Evolutionary conservation across 2,888 invertebrate genomes (phyloP).

Genomic region (Embidobia sp.): DNA sequence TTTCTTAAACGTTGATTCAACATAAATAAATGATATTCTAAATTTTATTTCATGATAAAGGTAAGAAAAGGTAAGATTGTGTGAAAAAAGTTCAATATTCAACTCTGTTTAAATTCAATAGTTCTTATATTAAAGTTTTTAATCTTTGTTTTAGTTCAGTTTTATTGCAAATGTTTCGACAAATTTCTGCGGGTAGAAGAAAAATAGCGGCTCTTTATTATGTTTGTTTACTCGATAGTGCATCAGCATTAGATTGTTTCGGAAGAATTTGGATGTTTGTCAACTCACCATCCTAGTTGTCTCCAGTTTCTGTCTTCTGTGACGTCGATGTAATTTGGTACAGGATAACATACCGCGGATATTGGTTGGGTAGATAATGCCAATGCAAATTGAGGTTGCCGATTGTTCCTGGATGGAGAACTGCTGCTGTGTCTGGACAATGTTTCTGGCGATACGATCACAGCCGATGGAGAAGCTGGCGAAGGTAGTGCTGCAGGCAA

Average conservation of each 20-base stretch:
- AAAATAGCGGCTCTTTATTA: not conserved
- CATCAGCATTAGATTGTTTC: no score
- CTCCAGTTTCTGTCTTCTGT: slow-evolving; percentile 83
- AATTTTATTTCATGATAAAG: no score
- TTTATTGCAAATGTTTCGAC: no score
- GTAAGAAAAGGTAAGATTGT: no score
- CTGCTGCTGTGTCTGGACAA: slow-evolving; percentile 87
- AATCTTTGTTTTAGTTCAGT: no score
- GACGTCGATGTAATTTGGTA: slow-evolving; percentile 82
- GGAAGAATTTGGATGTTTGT: not conserved
- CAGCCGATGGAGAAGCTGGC: slow-evolving; percentile 88
- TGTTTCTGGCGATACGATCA: slow-evolving; percentile 89
- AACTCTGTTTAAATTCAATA: no score
- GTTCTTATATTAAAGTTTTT: no score
- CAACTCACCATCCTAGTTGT: slow-evolving; percentile 87
- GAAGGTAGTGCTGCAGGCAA: slow-evolving; percentile 85
- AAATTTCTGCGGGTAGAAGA: no score
- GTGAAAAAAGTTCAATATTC: no score
- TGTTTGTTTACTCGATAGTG: no score
- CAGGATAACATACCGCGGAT: slow-evolving; percentile 84
- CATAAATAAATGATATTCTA: no score
- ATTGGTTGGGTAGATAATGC: slow-evolving; percentile 83
- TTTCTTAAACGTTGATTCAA: no score
- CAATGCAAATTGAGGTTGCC: slow-evolving; percentile 73
- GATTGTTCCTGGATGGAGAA: slow-evolving; percentile 82